Evolutionary conservation across 2,888 invertebrate genomes (phyloP).

Genomic region (Dasysyrphus albostriatus): DNA sequence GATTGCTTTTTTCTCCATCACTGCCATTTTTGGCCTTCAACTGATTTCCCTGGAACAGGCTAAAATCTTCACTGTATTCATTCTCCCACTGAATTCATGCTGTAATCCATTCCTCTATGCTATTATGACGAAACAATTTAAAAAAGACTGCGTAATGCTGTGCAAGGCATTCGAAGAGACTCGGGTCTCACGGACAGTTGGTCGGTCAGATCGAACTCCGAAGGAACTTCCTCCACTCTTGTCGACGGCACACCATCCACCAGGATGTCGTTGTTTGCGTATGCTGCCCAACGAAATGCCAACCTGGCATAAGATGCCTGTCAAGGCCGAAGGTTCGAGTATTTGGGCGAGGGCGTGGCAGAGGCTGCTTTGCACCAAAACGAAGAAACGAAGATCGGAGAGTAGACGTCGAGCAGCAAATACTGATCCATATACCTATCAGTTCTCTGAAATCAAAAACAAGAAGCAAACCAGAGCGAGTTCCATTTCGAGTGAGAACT

Average conservation of each 20-base stretch:
- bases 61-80: conserved; percentile 97
- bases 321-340: conserved; percentile 77
- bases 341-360: conserved; percentile 83
- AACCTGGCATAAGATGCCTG: conserved; percentile 81
- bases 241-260: conserved; percentile 83
- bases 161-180: conserved; percentile 98
- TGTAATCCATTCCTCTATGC: conserved; percentile 99
- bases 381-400: conserved; percentile 78
- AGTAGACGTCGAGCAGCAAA: conserved; percentile 84
- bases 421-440: conserved; percentile 89
- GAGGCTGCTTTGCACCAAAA: conserved; percentile 81
- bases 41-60: conserved; percentile 97
- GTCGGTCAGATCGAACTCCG: conserved; percentile 88
- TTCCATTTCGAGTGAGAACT: conserved; percentile 95
- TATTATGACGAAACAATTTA: conserved; percentile 98
- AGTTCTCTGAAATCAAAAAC: conserved; percentile 89
- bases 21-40: conserved; percentile 95
- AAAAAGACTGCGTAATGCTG: conserved; percentile 97
- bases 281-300: conserved; percentile 83
- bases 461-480: conserved; percentile 91
- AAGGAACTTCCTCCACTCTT: conserved; percentile 87
- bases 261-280: conserved; percentile 85
- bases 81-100: conserved; percentile 97
- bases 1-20: conserved; percentile 97
- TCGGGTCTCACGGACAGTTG: conserved; percentile 86